Evolutionary conservation across 2,797 vertebrate species (phyloP).

Genomic region (Denticeps clupeoides): DNA sequence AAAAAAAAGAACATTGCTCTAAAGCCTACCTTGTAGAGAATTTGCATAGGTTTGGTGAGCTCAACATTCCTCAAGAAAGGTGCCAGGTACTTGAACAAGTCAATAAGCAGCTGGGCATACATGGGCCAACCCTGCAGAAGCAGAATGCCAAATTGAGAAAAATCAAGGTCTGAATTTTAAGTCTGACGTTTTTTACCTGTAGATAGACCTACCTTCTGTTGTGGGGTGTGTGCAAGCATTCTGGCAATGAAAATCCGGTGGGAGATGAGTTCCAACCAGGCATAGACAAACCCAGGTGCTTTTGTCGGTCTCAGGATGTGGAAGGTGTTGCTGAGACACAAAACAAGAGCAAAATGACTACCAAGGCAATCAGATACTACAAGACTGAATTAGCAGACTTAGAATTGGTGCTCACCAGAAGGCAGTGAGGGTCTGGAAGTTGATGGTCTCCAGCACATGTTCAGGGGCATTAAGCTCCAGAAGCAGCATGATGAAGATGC

Average conservation of each 20-base stretch:
- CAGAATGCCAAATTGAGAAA: background rate
- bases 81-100: constrained; percentile 96
- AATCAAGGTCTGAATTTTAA: background rate
- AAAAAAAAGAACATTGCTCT: no score
- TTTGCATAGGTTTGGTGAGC: constrained; percentile 99
- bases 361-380: background rate
- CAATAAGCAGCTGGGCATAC: constrained; percentile 95
- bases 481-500: constrained; percentile 97
- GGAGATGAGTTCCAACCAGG: constrained; percentile 97
- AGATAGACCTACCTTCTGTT: constrained; percentile 80
- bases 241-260: constrained; percentile 98
- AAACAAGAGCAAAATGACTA: background rate
- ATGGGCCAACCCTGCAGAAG: constrained; percentile 89
- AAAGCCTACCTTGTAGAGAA: constrained; percentile 97
- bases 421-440: constrained; percentile 98
- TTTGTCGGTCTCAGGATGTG: constrained; percentile 98
- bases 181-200: background rate
- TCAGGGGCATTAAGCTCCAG: constrained; percentile 96
- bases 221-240: constrained; percentile 98
- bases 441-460: constrained; percentile 96
- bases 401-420: constrained; percentile 72
- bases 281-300: constrained; percentile 96
- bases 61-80: constrained; percentile 98
- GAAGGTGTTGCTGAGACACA: constrained; percentile 81
- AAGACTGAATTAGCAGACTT: no score